A percentile compares a stretch with the other conserved stretches of the same genome.
phyloP scores from a whole-genome alignment of 2,888 invertebrate species.

The Meghimatium bilineatum region DNA sequence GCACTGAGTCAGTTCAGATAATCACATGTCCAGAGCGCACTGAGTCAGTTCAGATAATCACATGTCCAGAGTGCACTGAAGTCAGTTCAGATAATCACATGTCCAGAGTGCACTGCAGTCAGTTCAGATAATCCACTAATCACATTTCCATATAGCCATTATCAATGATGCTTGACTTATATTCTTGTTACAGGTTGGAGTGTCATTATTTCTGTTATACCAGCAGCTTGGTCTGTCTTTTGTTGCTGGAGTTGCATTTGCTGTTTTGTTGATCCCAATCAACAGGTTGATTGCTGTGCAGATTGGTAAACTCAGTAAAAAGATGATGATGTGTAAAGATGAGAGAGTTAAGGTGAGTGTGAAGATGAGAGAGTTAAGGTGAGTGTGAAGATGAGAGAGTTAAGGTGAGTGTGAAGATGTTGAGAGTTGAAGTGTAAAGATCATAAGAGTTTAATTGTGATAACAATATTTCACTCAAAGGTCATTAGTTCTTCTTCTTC shows the following conservation, averaged over 20 bases:
- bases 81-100: too few species aligned
- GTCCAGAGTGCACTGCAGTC: too few species aligned
- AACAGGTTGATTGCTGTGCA: conserved; percentile 92
- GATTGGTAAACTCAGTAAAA: conserved; percentile 89
- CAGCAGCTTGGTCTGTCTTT: conserved; percentile 91
- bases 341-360: conserved; percentile 84
- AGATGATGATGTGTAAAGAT: conserved; percentile 95
- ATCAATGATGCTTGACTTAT: too few species aligned
- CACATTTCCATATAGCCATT: too few species aligned
- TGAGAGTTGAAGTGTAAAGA: conserved; percentile 92
- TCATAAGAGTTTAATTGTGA: too few species aligned
- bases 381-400: background rate
- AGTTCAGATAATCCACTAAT: too few species aligned
- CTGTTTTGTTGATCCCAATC: conserved; percentile 91
- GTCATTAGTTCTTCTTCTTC: too few species aligned
- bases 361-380: background rate
- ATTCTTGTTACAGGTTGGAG: conserved; percentile 31
- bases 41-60: too few species aligned
- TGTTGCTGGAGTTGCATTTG: conserved; percentile 91
- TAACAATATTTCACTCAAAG: too few species aligned
- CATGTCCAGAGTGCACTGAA: too few species aligned
- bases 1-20: too few species aligned
- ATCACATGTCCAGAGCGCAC: too few species aligned
- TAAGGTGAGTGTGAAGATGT: conserved; percentile 81
- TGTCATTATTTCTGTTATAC: conserved; percentile 40